Evolutionary conservation across 2,888 invertebrate species (phyloP).

Genomic region (Petrolisthes cinctipes): DNA sequence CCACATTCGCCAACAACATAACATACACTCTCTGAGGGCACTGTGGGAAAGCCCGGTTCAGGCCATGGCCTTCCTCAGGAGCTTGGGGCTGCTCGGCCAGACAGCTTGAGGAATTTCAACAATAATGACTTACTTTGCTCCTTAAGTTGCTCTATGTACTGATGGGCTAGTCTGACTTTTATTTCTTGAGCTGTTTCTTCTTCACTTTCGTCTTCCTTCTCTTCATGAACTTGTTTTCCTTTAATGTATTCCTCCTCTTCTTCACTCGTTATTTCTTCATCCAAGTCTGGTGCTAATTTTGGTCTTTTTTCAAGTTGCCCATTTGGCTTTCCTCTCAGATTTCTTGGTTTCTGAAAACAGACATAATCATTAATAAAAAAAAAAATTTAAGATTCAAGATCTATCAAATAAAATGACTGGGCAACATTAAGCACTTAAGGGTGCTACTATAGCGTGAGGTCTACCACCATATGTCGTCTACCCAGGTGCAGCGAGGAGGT

Average conservation of each 20-base stretch:
- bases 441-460: too few relatives aligned
- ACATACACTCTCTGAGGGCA: neutral
- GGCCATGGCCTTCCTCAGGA: too few relatives aligned
- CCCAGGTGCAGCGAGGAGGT: too few relatives aligned
- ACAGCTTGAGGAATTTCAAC: neutral
- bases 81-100: too few relatives aligned
- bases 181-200: slow-evolving; percentile 90
- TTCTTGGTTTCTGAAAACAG: slow-evolving; percentile 2
- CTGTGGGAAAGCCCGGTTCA: too few relatives aligned
- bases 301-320: slow-evolving; percentile 20
- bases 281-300: slow-evolving; percentile 29
- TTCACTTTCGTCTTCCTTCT: slow-evolving; percentile 68
- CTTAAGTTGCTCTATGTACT: slow-evolving; percentile 88
- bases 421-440: too few relatives aligned
- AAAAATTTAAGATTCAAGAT: too few relatives aligned
- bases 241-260: slow-evolving; percentile 49
- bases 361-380: too few relatives aligned
- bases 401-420: too few relatives aligned
- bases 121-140: slow-evolving; percentile 75
- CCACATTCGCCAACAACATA: neutral
- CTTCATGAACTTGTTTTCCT: slow-evolving; percentile 68
- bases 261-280: slow-evolving; percentile 62
- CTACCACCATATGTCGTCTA: too few relatives aligned
- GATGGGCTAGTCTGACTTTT: slow-evolving; percentile 87
- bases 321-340: neutral